A percentile compares a stretch with the other conserved stretches of the same genome.
phyloP scores from a whole-genome alignment of 2,888 invertebrate species.

The Andricus quercusramuli region DNA sequence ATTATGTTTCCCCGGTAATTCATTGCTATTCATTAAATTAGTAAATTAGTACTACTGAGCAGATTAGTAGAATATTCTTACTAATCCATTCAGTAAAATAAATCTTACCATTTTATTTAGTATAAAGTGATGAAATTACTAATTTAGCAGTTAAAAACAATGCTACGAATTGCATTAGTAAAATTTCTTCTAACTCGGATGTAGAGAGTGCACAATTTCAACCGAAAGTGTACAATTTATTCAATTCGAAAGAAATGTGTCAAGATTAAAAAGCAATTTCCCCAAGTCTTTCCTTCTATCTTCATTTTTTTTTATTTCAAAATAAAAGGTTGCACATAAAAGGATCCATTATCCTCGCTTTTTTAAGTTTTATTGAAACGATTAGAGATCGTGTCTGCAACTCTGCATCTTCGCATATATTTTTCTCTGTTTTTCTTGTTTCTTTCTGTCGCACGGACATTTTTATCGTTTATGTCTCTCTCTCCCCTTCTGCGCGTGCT shows the following conservation, averaged over 20 bases:
- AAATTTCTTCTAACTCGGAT: too few relatives aligned
- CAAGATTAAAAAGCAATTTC: not conserved
- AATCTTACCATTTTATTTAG: too few relatives aligned
- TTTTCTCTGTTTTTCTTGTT: not conserved
- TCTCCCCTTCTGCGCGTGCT: constrained; percentile 47
- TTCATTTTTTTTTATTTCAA: not conserved
- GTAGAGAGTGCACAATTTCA: too few relatives aligned
- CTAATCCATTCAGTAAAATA: too few relatives aligned
- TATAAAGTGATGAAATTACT: too few relatives aligned
- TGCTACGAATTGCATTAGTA: too few relatives aligned
- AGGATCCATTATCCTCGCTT: constrained; percentile 3
- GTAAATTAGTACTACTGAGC: too few relatives aligned
- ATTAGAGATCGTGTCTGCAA: not conserved
- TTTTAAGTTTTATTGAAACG: not conserved
- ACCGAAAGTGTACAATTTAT: too few relatives aligned
- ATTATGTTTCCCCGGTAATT: too few relatives aligned
- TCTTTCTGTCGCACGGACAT: constrained; percentile 35
- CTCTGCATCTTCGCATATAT: not conserved
- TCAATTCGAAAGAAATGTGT: not conserved
- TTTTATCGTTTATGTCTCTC: constrained; percentile 24
- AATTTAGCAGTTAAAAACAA: too few relatives aligned
- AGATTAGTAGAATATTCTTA: too few relatives aligned
- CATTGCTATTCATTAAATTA: too few relatives aligned
- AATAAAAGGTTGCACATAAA: not conserved
- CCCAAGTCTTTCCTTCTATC: not conserved